A percentile compares a stretch with the other conserved stretches of the same genome.
These are phyloP conservation scores for Accipiter minullus DNA, from an alignment of 2,797 vertebrate genomes.

Conservation along the genomic window DNA sequence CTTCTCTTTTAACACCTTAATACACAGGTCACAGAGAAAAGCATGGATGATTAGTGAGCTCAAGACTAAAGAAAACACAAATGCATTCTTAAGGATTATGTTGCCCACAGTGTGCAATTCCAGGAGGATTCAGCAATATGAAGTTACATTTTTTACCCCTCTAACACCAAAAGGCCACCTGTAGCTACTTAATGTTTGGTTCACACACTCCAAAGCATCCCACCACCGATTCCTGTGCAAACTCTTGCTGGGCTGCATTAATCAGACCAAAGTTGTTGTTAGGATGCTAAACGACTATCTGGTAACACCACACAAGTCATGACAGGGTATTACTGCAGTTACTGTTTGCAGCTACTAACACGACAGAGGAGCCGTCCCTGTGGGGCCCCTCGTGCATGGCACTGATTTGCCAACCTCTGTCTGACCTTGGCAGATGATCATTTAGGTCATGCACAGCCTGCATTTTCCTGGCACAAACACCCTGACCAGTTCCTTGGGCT, in stretches of 20 bases:
- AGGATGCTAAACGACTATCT: not conserved
- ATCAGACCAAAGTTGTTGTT: conserved; percentile 7
- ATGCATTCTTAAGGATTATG: not conserved
- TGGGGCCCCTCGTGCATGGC: not conserved
- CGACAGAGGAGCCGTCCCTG: not conserved
- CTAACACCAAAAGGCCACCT: not conserved
- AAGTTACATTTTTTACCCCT: not conserved
- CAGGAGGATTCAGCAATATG: not conserved
- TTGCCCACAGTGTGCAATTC: not conserved
- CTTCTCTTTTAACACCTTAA: not conserved
- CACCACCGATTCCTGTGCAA: not conserved
- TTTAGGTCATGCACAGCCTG: not conserved
- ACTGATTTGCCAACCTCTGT: not conserved
- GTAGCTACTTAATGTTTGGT: not conserved
- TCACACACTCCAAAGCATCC: not conserved
- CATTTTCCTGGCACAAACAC: not conserved
- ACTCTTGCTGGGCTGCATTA: not conserved
- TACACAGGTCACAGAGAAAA: not conserved
- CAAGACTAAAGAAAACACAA: not conserved
- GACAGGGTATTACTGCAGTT: not conserved
- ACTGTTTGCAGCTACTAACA: not conserved
- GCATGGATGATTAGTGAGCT: not conserved
- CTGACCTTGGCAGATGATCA: not conserved
- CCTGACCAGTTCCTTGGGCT: not conserved
- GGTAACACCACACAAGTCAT: not conserved